Conservation (phyloP, 2,797 vertebrate genomes). For the Rhyacichthys aspro region DNA sequence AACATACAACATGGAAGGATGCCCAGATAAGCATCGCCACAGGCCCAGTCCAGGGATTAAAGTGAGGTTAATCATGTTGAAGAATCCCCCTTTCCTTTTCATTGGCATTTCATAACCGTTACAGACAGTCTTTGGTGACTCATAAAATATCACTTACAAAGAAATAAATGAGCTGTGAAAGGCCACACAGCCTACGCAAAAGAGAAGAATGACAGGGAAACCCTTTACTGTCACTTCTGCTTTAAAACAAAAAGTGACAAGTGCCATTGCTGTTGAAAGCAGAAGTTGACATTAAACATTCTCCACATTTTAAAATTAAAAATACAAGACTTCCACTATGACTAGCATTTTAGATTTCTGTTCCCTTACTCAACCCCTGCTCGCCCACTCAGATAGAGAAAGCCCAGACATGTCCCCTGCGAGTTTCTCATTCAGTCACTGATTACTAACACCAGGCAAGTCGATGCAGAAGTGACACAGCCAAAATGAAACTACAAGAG, state of each 20-base stretch:
- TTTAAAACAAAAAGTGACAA: constrained; percentile 2
- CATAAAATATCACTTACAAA: constrained; percentile 23
- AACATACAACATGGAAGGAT: too few species aligned
- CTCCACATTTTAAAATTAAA: neutral
- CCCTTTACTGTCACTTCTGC: constrained; percentile 25
- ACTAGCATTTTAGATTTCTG: too few species aligned
- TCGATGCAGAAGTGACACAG: too few species aligned
- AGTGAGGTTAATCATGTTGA: too few species aligned
- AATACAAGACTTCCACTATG: too few species aligned
- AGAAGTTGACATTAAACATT: neutral
- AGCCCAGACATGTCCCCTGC: constrained; percentile 6
- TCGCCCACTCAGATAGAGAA: constrained; percentile 1
- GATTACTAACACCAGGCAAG: too few species aligned
- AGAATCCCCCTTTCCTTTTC: constrained; percentile 10
- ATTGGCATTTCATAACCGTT: constrained; percentile 17
- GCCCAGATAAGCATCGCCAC: too few species aligned
- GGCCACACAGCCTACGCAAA: constrained; percentile 11
- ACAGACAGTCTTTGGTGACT: constrained; percentile 9
- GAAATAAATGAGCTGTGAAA: constrained; percentile 33
- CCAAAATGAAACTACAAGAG: too few species aligned
- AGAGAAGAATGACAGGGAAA: constrained; percentile 28
- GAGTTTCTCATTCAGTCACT: neutral
- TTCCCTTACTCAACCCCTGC: neutral
- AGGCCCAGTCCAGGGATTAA: too few species aligned
- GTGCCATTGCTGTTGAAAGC: neutral